Evolutionary conservation across 2,888 invertebrate genomes (phyloP).

Genomic region (Dyspetes luteomarginatus): DNA sequence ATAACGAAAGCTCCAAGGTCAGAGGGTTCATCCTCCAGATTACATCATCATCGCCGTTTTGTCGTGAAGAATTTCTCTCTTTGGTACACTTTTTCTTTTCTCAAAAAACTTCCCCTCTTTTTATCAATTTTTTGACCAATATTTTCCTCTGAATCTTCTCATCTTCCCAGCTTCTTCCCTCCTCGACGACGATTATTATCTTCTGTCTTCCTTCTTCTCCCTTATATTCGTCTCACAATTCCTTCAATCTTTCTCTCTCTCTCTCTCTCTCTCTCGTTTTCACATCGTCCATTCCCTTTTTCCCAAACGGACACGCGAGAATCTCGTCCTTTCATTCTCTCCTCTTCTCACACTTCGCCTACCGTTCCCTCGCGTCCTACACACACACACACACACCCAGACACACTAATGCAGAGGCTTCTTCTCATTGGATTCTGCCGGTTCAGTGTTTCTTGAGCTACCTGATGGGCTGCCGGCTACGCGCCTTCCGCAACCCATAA

Average conservation of each 20-base stretch:
- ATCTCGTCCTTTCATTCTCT: slow-evolving; percentile 53
- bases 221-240: slow-evolving; percentile 9
- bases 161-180: slow-evolving; percentile 70
- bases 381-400: slow-evolving; percentile 3
- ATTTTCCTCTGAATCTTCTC: slow-evolving; percentile 71
- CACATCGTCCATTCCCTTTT: slow-evolving; percentile 59
- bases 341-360: slow-evolving; percentile 58
- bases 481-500: slow-evolving; percentile 72
- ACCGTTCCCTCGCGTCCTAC: slow-evolving; percentile 41
- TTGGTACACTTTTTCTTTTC: slow-evolving; percentile 11
- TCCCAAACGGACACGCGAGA: slow-evolving; percentile 65
- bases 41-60: no score
- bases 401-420: background rate
- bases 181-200: slow-evolving; percentile 49
- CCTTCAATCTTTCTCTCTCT: slow-evolving; percentile 28
- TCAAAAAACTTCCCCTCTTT: slow-evolving; percentile 1
- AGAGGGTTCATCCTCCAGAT: no score
- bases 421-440: slow-evolving; percentile 30
- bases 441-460: slow-evolving; percentile 63
- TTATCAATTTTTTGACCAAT: background rate
- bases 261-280: slow-evolving; percentile 14
- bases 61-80: no score
- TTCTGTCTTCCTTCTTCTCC: slow-evolving; percentile 14
- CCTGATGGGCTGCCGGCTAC: slow-evolving; percentile 72
- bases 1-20: no score